phyloP scores from a whole-genome alignment of 2,113 vertebrate species.

The Coregonus clupeaformis region DNA sequence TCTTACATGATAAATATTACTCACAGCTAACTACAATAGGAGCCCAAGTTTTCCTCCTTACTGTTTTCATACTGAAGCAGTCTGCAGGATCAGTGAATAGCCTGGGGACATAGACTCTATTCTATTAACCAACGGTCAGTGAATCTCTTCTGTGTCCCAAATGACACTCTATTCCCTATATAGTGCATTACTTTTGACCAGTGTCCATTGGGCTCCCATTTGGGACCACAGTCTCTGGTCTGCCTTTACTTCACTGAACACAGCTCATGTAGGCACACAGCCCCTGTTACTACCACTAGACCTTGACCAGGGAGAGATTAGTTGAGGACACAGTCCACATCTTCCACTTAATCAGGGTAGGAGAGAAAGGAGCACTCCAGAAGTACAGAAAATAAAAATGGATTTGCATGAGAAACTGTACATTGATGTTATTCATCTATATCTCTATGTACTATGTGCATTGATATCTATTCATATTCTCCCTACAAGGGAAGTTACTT shows the following conservation, averaged over 20 bases:
- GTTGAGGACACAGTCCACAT: too few relatives aligned
- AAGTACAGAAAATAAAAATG: neutral
- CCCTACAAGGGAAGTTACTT: neutral
- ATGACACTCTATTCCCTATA: too few relatives aligned
- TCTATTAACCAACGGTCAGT: too few relatives aligned
- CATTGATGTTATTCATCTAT: neutral
- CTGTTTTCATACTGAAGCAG: too few relatives aligned
- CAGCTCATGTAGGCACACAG: neutral
- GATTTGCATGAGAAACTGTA: neutral
- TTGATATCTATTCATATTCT: neutral
- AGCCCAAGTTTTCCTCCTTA: too few relatives aligned
- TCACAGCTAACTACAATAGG: too few relatives aligned
- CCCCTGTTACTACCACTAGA: neutral
- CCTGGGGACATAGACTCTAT: too few relatives aligned
- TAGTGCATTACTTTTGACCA: too few relatives aligned
- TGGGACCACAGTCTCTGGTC: neutral
- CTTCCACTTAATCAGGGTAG: neutral
- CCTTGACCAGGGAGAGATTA: neutral
- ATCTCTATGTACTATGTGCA: neutral
- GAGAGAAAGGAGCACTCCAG: neutral
- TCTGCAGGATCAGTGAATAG: too few relatives aligned
- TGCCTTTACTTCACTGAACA: neutral
- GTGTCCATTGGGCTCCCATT: too few relatives aligned
- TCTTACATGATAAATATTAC: too few relatives aligned
- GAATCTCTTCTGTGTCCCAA: too few relatives aligned